These are phyloP conservation scores for Bufo gargarizans DNA, from an alignment of 2,113 vertebrate genomes.

Conservation along the genomic window DNA sequence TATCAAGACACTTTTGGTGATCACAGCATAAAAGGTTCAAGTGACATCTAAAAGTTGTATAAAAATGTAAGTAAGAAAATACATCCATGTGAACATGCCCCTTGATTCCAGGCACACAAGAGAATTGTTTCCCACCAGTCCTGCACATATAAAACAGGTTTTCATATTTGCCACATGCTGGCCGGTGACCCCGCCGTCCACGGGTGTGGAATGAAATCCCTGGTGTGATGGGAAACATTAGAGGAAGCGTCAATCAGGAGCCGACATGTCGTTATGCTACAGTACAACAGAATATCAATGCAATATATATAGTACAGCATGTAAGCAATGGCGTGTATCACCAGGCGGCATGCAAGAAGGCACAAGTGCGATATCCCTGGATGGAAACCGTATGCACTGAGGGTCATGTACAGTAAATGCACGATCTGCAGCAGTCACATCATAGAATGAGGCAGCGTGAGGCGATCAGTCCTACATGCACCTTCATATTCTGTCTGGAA, in stretches of 20 bases:
- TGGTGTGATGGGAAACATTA: background rate
- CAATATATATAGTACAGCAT: constrained; percentile 37
- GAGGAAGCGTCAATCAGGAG: background rate
- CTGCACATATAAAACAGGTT: background rate
- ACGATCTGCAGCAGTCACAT: constrained; percentile 26
- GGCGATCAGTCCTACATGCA: background rate
- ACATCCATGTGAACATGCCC: background rate
- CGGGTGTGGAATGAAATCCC: background rate
- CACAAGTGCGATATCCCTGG: background rate
- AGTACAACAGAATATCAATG: constrained; percentile 34
- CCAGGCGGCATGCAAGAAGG: background rate
- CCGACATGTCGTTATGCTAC: background rate
- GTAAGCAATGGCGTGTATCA: background rate
- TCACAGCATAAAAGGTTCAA: constrained; percentile 15
- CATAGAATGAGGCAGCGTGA: background rate
- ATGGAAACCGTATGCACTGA: background rate
- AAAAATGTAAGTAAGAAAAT: constrained; percentile 14
- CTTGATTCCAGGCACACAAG: background rate
- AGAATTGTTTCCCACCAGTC: background rate
- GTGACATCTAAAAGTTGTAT: constrained; percentile 21
- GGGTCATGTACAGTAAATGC: constrained; percentile 6
- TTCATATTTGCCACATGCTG: background rate
- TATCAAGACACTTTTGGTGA: constrained; percentile 37
- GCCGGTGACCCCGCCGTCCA: background rate
- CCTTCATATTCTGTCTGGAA: background rate